phyloP scores from a whole-genome alignment of 2,888 invertebrate species.

The Neuroscelio doddi region DNA sequence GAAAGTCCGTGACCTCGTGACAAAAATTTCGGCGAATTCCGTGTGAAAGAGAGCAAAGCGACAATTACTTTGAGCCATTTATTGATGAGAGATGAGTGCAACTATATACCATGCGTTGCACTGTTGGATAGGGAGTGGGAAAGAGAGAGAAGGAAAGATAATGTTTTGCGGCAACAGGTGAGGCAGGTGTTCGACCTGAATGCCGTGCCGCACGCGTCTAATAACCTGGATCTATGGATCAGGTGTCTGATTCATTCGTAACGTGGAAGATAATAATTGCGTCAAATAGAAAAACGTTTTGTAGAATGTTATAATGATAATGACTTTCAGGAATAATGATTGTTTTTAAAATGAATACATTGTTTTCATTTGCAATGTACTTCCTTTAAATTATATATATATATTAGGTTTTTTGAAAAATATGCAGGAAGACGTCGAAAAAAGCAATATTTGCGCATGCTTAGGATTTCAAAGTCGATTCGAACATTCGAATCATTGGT shows the following conservation, averaged over 20 bases:
- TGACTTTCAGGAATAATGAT: no score
- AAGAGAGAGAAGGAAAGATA: slow-evolving; percentile 57
- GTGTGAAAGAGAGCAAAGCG: slow-evolving; percentile 31
- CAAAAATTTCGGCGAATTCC: slow-evolving; percentile 29
- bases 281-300: slow-evolving; percentile 29
- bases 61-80: slow-evolving; percentile 63
- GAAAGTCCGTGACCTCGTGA: slow-evolving; percentile 11
- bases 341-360: no score
- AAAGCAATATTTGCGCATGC: no score
- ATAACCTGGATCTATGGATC: slow-evolving; percentile 70
- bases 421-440: no score
- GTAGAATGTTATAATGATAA: no score
- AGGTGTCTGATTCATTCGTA: slow-evolving; percentile 65
- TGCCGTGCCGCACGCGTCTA: slow-evolving; percentile 68
- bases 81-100: slow-evolving; percentile 64
- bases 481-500: slow-evolving; percentile 34
- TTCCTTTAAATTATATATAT: no score
- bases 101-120: slow-evolving; percentile 59
- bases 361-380: no score
- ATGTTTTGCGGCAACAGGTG: slow-evolving; percentile 72
- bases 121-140: slow-evolving; percentile 34
- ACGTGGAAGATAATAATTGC: slow-evolving; percentile 59
- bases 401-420: no score
- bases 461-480: slow-evolving; percentile 5
- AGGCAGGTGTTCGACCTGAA: slow-evolving; percentile 71